phyloP scores from a whole-genome alignment of 2,113 vertebrate genomes.

The Pica pica region DNA sequence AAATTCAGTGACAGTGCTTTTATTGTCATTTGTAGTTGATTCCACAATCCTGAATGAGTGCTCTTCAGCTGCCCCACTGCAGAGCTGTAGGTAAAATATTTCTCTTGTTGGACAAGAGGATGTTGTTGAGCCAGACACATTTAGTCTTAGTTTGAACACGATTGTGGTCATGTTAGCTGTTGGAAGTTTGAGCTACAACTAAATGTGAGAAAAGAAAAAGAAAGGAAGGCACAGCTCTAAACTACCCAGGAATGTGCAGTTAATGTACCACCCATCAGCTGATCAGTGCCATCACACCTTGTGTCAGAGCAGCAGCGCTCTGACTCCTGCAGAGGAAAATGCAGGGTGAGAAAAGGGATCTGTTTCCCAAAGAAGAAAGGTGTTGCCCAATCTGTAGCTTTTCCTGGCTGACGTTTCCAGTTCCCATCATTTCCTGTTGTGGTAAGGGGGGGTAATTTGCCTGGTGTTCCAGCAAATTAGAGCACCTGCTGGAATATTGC shows the following conservation, averaged over 20 bases:
- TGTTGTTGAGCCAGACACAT: background rate
- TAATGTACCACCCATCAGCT: background rate
- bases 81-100: background rate
- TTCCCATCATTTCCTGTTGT: background rate
- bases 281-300: background rate
- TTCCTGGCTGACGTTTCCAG: background rate
- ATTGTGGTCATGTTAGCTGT: rapidly evolving
- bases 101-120: background rate
- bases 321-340: background rate
- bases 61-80: background rate
- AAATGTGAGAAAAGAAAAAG: background rate
- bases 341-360: background rate
- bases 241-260: background rate
- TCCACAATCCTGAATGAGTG: background rate
- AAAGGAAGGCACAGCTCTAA: background rate
- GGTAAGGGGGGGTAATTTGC: background rate
- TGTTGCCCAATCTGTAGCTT: background rate
- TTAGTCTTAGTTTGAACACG: background rate
- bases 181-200: background rate
- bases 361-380: background rate
- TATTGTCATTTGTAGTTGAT: background rate
- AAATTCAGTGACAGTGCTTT: background rate
- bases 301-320: background rate
- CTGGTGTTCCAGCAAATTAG: background rate
- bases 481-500: background rate